Evolutionary conservation across 1,140 invertebrate genomes (phyloP), one percentile per base, ranked within the genome.

Genomic region (Drosophila arawakana): DNA sequence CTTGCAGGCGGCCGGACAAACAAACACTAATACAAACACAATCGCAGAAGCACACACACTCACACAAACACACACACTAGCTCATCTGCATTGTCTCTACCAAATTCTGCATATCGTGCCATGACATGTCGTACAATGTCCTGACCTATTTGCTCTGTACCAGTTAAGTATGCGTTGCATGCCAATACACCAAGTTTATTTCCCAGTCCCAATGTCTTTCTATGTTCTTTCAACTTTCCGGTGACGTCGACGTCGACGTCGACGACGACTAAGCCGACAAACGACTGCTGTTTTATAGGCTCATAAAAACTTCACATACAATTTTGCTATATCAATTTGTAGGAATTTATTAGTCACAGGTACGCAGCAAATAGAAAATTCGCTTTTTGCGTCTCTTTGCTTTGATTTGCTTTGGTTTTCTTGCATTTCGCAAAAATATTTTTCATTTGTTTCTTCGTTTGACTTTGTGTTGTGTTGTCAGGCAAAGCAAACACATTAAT

Each of bases 271-370:
- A 57, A 13, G 15, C 9, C 10, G 3, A 30, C 47, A 35, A 41
- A 35, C 54, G 39, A 43, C 46, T 60, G 63, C 76, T 74, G 49
- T 80, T 77, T 74, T 73, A 81, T 85, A 49, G 52, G 66, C 57
- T 69, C 77, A 88, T 88, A 78, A 80, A 88, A 88, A 63, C 76
- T 62, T 88, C 80, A 88, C 66, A 83, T 66, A 62, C 69, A 72
- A 65, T 75, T 78, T 67, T 75, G 68, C 57, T 61, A 72, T 57
- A 73, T 69, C 52, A 59, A 70, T 57, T 72, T 15, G 4, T 67
- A 55, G 47, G 18, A 61, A 77, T 76, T 81, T 85, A 79, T 76
- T 79, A 58, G 41, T 34, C 63, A 37, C 50, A 66, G 63, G 52
- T 66, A 57, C 10, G 30, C 41, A 55, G 2, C 30, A 30, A 30